phyloP scores from a whole-genome alignment of 2,113 vertebrate species.

The Brachionichthys hirsutus region DNA sequence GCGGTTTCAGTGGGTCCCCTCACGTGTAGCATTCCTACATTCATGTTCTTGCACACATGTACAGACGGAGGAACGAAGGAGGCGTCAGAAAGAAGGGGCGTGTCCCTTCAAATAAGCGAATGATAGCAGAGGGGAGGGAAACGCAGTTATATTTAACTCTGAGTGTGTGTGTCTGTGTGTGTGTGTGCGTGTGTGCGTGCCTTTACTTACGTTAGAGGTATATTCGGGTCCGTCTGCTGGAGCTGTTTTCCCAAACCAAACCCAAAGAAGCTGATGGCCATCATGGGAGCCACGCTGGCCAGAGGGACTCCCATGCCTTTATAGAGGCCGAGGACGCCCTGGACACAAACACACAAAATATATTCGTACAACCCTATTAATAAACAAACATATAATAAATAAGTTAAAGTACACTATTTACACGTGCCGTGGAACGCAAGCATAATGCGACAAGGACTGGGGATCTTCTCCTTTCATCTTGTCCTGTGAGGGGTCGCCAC shows the following conservation, averaged over 20 bases:
- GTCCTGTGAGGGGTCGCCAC: too few relatives aligned
- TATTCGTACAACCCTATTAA: too few relatives aligned
- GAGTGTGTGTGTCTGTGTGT: conserved; percentile 10
- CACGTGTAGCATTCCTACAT: too few relatives aligned
- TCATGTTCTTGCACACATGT: too few relatives aligned
- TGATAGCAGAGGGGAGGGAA: conserved; percentile 18
- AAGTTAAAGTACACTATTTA: too few relatives aligned
- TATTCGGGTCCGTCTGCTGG: conserved; percentile 65
- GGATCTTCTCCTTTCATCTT: too few relatives aligned
- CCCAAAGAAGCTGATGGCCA: conserved; percentile 81
- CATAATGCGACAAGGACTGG: too few relatives aligned
- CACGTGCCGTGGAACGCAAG: too few relatives aligned
- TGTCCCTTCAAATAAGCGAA: conserved; percentile 17
- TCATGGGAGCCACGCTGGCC: conserved; percentile 76
- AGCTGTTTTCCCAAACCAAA: conserved; percentile 79
- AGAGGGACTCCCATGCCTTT: conserved; percentile 80
- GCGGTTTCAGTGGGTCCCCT: too few relatives aligned
- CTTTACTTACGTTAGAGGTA: conserved; percentile 64
- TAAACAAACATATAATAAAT: too few relatives aligned
- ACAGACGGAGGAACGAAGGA: not conserved
- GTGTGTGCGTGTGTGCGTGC: too few relatives aligned
- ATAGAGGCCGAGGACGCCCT: conserved; percentile 78
- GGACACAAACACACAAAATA: conserved; percentile 35
- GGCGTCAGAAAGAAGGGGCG: conserved; percentile 20
- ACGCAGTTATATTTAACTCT: conserved; percentile 35